Base-by-base conservation (phyloP, 2,888 invertebrate genomes). In the Portevinia maculata region DNA sequence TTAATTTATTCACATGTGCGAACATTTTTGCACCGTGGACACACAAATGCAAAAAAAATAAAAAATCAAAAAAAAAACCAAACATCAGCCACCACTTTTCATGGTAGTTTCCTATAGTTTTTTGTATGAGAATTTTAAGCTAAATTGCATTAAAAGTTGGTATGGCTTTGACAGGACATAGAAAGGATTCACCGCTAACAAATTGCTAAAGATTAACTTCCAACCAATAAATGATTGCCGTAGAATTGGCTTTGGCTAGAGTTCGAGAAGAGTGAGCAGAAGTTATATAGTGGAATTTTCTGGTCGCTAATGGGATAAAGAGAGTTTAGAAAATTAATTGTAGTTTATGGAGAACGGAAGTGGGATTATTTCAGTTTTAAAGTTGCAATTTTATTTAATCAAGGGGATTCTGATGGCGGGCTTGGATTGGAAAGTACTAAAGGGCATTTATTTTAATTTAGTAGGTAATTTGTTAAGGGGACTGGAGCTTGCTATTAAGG, bases 311-410 rank as follows among this genome's bases (percentile, higher is more conserved):
- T 83, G 67, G 76, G 83, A 83, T 83, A 78, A 78, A 73, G 67
- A 76, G 81, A 78, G 83, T 83, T 83, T 83, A 83, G 83, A 83
- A 83, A 78, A 83, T 78, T 83, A 83, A 83, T 83, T 83, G 83
- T 19, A 78, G 60, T 83, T 83, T 57, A 83, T 83, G 57, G 53
- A 21, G 65, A 71, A 46, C 30, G 60, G 48, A 52, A 28, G 28
- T 24, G 59, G 32, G 41, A 70, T 81, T 76, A 79, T 28, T 41
- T 57, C 19, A 53, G 53, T 52, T 71, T 65, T 48, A 60, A 55
- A 75, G 53, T 60, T 81, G 70, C 64, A 75, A 65, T 76, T 81
- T 75, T 75, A 75, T 75, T 81, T 65, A 70, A 71, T 81, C 65
- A 70, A 53, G 8, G 24, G 11, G 65, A 48, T 41, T 17, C 21